These are phyloP conservation scores for Prionace glauca DNA, from an alignment of 2,797 vertebrate genomes.

Conservation along the genomic window DNA sequence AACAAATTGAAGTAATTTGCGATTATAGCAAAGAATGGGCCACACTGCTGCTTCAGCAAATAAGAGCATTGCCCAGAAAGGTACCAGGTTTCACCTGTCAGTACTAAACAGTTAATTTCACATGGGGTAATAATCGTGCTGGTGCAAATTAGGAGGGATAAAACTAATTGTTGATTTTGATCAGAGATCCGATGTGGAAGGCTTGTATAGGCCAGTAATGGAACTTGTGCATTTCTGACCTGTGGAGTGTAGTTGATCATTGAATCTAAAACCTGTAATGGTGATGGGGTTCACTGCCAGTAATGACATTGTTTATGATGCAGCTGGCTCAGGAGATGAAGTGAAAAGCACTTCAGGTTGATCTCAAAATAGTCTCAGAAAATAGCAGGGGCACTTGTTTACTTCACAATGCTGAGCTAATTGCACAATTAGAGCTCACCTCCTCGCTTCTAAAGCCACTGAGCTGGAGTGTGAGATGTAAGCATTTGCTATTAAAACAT, in stretches of 20 bases:
- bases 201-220: not conserved
- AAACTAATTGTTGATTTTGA: not conserved
- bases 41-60: not conserved
- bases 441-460: conserved; percentile 39
- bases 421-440: not conserved
- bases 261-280: not conserved
- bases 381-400: not conserved
- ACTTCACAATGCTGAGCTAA: not conserved
- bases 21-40: not conserved
- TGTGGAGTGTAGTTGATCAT: not conserved
- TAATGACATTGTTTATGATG: not conserved
- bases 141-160: not conserved
- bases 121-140: not conserved
- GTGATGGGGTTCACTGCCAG: not conserved
- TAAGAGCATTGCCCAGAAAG: not conserved
- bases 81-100: not conserved
- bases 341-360: conserved; percentile 2
- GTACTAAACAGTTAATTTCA: not conserved
- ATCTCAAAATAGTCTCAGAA: not conserved
- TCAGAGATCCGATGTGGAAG: too few relatives aligned
- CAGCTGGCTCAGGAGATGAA: not conserved
- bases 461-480: not conserved
- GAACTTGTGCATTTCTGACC: not conserved
- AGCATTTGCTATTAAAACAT: conserved; percentile 28
- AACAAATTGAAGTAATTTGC: not conserved